phyloP scores from a whole-genome alignment of 2,888 invertebrate species.

The Autographa gamma region DNA sequence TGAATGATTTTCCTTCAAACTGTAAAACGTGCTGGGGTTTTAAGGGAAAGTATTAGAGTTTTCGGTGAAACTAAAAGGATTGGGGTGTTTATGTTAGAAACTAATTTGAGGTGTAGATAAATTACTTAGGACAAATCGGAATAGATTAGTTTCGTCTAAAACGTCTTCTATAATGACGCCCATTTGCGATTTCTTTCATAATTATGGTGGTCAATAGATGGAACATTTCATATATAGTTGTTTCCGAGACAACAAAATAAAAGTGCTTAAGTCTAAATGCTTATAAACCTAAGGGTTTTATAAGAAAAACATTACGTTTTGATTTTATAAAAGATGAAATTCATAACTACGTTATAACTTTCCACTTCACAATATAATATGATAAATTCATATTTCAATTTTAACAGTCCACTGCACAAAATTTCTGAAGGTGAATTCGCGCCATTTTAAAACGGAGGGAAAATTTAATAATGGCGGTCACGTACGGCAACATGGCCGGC shows the following conservation, averaged over 20 bases:
- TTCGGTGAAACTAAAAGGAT: neutral
- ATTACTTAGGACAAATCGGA: too few species aligned
- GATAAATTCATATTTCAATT: conserved; percentile 51
- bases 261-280: too few species aligned
- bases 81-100: neutral
- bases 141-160: too few species aligned
- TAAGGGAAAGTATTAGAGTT: neutral
- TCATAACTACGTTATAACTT: conserved; percentile 17
- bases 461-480: conserved; percentile 48
- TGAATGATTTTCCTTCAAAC: conserved; percentile 6
- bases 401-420: conserved; percentile 39
- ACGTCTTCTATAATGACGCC: too few species aligned
- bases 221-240: too few species aligned
- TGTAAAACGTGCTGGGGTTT: neutral
- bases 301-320: conserved; percentile 5
- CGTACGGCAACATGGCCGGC: conserved; percentile 49
- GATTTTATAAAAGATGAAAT: conserved; percentile 9
- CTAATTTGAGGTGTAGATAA: neutral
- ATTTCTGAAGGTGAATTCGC: conserved; percentile 45
- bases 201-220: too few species aligned
- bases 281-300: conserved; percentile 21
- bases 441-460: conserved; percentile 33
- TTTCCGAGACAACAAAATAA: neutral
- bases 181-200: too few species aligned
- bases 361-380: conserved; percentile 21